Evolutionary conservation across 2,888 invertebrate genomes (phyloP).

Genomic region (Calliphora vomitoria): DNA sequence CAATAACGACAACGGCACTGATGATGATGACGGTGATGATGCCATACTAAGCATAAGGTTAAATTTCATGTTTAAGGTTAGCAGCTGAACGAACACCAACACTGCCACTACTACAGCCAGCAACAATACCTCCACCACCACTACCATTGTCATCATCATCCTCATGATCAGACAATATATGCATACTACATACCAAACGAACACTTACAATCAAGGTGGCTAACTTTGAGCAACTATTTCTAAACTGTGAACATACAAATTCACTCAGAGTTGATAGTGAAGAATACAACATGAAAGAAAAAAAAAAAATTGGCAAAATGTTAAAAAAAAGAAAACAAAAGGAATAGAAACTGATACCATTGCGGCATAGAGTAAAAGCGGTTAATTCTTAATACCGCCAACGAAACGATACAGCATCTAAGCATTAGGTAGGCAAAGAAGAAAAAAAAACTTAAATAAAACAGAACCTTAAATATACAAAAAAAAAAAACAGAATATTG

Average conservation of each 20-base stretch:
- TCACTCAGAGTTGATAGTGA: constrained; percentile 83
- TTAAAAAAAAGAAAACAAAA: constrained; percentile 35
- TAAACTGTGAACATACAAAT: constrained; percentile 84
- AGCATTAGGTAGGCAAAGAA: constrained; percentile 45
- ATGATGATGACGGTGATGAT: constrained; percentile 61
- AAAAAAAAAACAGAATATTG: neutral
- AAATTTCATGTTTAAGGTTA: constrained; percentile 76
- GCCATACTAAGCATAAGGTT: constrained; percentile 75
- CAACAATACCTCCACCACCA: constrained; percentile 10
- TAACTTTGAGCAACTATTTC: constrained; percentile 67
- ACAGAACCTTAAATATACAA: constrained; percentile 29
- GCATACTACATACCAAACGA: constrained; percentile 59
- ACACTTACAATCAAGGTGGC: constrained; percentile 69
- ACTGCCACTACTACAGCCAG: constrained; percentile 13
- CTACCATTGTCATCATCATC: constrained; percentile 34
- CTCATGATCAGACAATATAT: constrained; percentile 50
- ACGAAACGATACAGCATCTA: constrained; percentile 73
- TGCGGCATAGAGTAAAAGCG: constrained; percentile 71
- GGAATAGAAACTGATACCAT: constrained; percentile 73
- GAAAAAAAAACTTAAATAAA: constrained; percentile 9
- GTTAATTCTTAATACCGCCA: constrained; percentile 72
- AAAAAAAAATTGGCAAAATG: constrained; percentile 38
- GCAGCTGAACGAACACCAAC: constrained; percentile 69
- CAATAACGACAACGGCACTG: constrained; percentile 8
- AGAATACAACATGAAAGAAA: constrained; percentile 67